Conservation (phyloP, 2,888 invertebrate genomes). For the Pseudolycoriella hygida region DNA sequence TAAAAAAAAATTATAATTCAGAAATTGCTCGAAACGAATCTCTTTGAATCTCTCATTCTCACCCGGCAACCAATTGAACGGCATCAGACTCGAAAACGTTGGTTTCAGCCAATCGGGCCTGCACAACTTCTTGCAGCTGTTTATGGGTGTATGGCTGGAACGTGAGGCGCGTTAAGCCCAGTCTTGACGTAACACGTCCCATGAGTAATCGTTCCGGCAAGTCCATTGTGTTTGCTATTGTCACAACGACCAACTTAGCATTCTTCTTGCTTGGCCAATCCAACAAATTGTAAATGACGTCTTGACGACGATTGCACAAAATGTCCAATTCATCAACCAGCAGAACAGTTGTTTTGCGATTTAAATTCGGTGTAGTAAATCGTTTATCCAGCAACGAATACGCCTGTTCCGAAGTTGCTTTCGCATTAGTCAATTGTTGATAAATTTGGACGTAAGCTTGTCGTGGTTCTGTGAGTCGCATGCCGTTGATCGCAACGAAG, state of each 20-base stretch:
- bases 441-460: slow-evolving; percentile 77
- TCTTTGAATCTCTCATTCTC: too few relatives aligned
- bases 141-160: slow-evolving; percentile 88
- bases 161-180: slow-evolving; percentile 71
- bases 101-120: slow-evolving; percentile 43
- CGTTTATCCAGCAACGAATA: slow-evolving; percentile 54
- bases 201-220: slow-evolving; percentile 75
- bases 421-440: slow-evolving; percentile 53
- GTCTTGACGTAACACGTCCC: slow-evolving; percentile 43
- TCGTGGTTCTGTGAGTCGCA: slow-evolving; percentile 79
- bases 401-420: slow-evolving; percentile 74
- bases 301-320: slow-evolving; percentile 80
- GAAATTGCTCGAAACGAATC: too few relatives aligned
- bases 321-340: slow-evolving; percentile 92
- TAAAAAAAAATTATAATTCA: slow-evolving; percentile 17
- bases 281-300: slow-evolving; percentile 89
- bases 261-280: slow-evolving; percentile 81
- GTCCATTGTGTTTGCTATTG: slow-evolving; percentile 98
- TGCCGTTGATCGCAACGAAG: slow-evolving; percentile 82
- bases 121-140: slow-evolving; percentile 72
- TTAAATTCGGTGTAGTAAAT: slow-evolving; percentile 46
- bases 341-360: slow-evolving; percentile 48
- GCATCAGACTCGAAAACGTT: slow-evolving; percentile 76
- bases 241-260: slow-evolving; percentile 70
- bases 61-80: slow-evolving; percentile 77